Conservation (phyloP, 2,797 vertebrate genomes). For the Phalanger gymnotis region DNA sequence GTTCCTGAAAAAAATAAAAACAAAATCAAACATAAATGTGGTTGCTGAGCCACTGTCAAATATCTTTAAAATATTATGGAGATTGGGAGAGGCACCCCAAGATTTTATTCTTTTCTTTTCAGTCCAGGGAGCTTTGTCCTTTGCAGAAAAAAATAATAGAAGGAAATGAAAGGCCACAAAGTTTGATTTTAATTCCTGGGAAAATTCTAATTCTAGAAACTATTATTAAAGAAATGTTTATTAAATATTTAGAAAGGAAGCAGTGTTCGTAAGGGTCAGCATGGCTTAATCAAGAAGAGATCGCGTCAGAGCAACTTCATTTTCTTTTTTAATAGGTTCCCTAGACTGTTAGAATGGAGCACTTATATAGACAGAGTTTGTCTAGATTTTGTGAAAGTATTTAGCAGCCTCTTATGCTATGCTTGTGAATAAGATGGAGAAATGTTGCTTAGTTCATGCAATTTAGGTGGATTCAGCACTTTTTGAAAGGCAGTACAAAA, state of each 20-base stretch:
- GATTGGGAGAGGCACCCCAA: neutral
- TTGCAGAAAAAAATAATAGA: neutral
- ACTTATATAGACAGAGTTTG: neutral
- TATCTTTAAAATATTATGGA: neutral
- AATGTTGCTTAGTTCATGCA: neutral
- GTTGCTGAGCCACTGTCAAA: neutral
- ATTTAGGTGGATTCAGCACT: neutral
- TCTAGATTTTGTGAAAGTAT: neutral
- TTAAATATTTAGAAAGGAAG: neutral
- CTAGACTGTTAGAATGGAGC: neutral
- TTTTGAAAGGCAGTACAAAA: neutral
- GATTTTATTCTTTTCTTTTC: neutral
- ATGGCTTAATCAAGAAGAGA: neutral
- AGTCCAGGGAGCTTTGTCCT: neutral
- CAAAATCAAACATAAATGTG: neutral
- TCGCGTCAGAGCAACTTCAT: neutral
- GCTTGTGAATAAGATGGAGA: neutral
- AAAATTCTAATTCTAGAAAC: neutral
- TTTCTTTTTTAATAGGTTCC: neutral
- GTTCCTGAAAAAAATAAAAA: neutral
- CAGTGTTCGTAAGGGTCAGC: neutral
- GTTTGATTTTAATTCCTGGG: neutral
- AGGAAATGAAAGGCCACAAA: neutral
- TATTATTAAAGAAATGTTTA: neutral
- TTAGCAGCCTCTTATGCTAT: neutral